Evolutionary conservation across 2,113 vertebrate species (phyloP).

Genomic region (Azemiops feae): DNA sequence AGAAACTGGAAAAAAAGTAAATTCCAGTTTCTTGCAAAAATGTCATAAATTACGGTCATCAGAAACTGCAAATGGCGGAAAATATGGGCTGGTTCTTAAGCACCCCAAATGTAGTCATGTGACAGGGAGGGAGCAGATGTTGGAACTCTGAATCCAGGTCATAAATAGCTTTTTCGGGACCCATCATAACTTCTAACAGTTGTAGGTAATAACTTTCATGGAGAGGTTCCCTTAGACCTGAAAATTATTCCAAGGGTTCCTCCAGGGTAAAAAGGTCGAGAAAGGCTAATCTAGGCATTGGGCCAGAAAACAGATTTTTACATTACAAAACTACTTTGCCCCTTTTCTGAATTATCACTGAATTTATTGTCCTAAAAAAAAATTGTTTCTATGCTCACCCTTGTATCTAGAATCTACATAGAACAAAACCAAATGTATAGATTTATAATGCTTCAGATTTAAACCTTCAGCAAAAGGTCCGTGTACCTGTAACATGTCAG

Average conservation of each 20-base stretch:
- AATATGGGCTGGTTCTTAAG: background rate
- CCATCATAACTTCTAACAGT: background rate
- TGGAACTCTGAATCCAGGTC: background rate
- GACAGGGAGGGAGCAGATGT: background rate
- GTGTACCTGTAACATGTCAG: conserved; percentile 95
- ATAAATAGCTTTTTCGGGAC: background rate
- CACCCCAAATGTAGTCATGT: background rate
- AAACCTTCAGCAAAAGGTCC: background rate
- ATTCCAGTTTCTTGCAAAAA: background rate
- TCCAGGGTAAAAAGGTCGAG: background rate
- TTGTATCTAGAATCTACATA: background rate
- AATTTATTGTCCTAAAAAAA: too few species aligned
- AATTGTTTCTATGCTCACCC: background rate
- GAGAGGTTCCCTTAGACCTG: background rate
- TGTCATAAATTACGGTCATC: background rate
- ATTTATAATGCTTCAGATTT: background rate
- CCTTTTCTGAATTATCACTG: background rate
- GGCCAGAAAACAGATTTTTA: background rate
- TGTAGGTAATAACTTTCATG: background rate
- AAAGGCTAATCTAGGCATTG: background rate
- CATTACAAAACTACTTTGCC: background rate
- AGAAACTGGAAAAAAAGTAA: background rate
- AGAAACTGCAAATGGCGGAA: background rate
- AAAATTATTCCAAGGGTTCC: background rate
- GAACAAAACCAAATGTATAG: background rate